These are phyloP conservation scores for Phalloptychus januarius DNA, from an alignment of 2,797 vertebrate species.

Conservation along the genomic window DNA sequence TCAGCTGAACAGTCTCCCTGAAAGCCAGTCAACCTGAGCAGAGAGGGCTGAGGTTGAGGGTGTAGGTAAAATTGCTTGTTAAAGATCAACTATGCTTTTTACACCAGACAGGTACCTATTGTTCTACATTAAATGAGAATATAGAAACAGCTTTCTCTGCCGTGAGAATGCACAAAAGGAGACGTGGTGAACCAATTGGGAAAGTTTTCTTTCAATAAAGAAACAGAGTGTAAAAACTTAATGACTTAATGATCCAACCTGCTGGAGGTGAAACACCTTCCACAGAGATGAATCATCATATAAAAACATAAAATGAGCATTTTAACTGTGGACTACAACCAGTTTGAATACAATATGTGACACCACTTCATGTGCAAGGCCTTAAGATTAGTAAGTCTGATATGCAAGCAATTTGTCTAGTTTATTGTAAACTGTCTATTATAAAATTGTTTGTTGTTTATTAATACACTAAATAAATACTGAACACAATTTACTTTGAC, in stretches of 20 bases:
- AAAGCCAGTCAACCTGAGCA: slow-evolving; percentile 45
- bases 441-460: not conserved
- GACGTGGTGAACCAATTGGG: not conserved
- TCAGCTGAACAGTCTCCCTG: slow-evolving; percentile 57
- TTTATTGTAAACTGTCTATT: not conserved
- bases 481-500: not conserved
- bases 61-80: slow-evolving; percentile 11
- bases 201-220: not conserved
- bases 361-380: not conserved
- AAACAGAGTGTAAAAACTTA: not conserved
- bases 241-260: not conserved
- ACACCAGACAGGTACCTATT: slow-evolving; percentile 10
- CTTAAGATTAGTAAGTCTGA: not conserved
- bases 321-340: not conserved
- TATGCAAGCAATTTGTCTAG: not conserved
- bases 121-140: slow-evolving; percentile 13
- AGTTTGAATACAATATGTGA: not conserved
- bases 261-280: not conserved
- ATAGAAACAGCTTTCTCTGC: slow-evolving; percentile 2
- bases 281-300: not conserved
- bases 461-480: not conserved
- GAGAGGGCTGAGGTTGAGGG: not conserved
- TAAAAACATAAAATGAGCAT: not conserved
- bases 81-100: slow-evolving; percentile 24
- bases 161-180: not conserved